Base-by-base conservation (phyloP, 2,113 vertebrate genomes). In the Ophiodon elongatus region DNA sequence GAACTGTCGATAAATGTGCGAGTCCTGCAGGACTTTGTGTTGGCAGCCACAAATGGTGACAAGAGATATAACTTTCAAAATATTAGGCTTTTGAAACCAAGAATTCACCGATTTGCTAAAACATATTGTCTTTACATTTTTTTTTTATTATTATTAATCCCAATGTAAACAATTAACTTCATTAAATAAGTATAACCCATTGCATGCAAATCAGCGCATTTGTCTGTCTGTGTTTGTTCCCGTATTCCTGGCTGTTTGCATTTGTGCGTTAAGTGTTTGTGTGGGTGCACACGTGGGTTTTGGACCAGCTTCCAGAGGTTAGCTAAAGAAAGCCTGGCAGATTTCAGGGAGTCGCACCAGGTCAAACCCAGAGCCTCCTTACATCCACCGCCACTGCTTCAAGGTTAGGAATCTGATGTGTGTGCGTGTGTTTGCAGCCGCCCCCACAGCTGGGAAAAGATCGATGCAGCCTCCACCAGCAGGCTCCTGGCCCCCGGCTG, bases 401-500 rank as follows among this genome's bases (percentile, higher is more conserved):
- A 85, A 87, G 87, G 84, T 90, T 82, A 88, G 63, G 68, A 84
- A 86, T 60, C 76, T 76, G 45, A 47, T 84, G 82, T 77, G 37
- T 74, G 80, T 52, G 43, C 47, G 76, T 68, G 27, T 70, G 75
- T 65, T 74, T 79, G 67, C 59, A 82, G 82, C 91, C 89, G 85
- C 92, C 92, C 89, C 92, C 93, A 92, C 93, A 93, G 83, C 90
- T 90, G 90, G 84, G 86, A 90, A 91, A 85, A 88, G 86, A 94
- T 93, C 91, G 92, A 94, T 94, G 80, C 85, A 82, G 81, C 88
- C 82, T 93, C 88, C 73, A 89, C 90, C 84, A 89, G 93, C 88
- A 92, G 92, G 89, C 90, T 91, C 71, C 88, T 85, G 88, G 90
- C 93, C 90, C 78, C 93, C 73, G 85, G 93, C 90, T 91, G 84